Evolutionary conservation across 1,140 invertebrate species (phyloP).

Genomic region (Drosophila kurseongensis): DNA sequence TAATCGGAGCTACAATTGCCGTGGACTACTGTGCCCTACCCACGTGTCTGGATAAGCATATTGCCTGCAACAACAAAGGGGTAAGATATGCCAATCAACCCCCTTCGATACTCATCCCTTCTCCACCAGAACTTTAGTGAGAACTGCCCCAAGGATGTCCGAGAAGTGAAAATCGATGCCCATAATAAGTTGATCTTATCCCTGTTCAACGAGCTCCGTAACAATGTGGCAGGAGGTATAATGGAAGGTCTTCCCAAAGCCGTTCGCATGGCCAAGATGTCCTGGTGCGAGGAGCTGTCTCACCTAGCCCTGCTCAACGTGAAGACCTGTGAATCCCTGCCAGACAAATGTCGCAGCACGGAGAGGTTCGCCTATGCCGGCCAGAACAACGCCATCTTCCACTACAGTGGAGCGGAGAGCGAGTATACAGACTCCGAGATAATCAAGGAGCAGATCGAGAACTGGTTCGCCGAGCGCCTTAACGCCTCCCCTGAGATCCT

Average conservation of each 20-base stretch:
- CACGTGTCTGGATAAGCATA: conserved; percentile 59
- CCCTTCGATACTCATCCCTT: background rate
- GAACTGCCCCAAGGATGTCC: conserved; percentile 60
- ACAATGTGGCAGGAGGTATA: conserved; percentile 57
- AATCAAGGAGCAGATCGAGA: conserved; percentile 69
- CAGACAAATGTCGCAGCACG: conserved; percentile 74
- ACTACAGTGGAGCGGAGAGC: conserved; percentile 52
- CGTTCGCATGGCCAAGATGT: conserved; percentile 69
- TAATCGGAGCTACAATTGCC: background rate
- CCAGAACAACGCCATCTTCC: conserved; percentile 72
- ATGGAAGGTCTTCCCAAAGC: conserved; percentile 57
- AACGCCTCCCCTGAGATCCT: too few relatives aligned
- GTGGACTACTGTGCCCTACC: conserved; percentile 41
- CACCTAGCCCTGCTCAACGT: conserved; percentile 57
- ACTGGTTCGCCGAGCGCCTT: conserved; percentile 1
- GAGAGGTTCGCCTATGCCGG: conserved; percentile 71
- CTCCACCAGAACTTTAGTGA: conserved; percentile 53
- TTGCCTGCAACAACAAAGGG: conserved; percentile 74
- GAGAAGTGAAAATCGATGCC: conserved; percentile 28
- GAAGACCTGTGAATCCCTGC: conserved; percentile 56
- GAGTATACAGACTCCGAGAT: conserved; percentile 67
- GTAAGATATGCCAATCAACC: conserved; percentile 20
- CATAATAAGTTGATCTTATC: conserved; percentile 60
- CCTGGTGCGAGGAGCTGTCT: conserved; percentile 67
- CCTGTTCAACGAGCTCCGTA: conserved; percentile 65